Percentiles rank a stretch among this genome's conserved stretches.
Evolutionary conservation across 1,140 invertebrate genomes (phyloP).

Genomic region (Drosophila ercepeae): DNA sequence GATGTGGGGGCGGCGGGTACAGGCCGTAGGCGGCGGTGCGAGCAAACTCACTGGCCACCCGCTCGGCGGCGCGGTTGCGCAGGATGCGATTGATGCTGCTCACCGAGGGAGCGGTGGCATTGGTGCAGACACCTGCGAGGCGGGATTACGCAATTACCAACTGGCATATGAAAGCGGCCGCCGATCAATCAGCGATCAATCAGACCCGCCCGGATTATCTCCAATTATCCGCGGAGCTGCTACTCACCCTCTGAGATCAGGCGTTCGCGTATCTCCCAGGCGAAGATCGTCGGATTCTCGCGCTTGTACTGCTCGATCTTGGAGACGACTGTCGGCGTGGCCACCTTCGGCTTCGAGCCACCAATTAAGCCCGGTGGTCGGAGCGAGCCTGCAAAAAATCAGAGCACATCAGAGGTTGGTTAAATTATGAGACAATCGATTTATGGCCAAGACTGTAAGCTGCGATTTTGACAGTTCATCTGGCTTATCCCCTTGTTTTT

Average conservation of each 20-base stretch:
- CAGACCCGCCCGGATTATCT: conserved; percentile 34
- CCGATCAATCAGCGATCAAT: conserved; percentile 52
- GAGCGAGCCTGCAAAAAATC: conserved; percentile 90
- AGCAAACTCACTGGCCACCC: conserved; percentile 96
- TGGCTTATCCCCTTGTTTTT: conserved; percentile 41
- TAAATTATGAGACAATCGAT: conserved; percentile 33
- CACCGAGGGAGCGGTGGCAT: conserved; percentile 94
- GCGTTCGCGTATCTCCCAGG: conserved; percentile 97
- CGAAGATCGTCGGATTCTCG: conserved; percentile 99
- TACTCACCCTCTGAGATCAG: conserved; percentile 96
- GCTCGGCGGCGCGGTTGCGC: conserved; percentile 94
- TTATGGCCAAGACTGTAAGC: conserved; percentile 17
- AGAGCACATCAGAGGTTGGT: conserved; percentile 11
- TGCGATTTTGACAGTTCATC: conserved; percentile 41
- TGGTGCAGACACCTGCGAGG: conserved; percentile 90
- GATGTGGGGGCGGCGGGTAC: conserved; percentile 88
- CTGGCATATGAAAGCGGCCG: conserved; percentile 23
- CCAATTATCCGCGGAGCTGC: conserved; percentile 52
- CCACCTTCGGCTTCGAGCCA: conserved; percentile 99
- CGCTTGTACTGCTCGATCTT: conserved; percentile 98
- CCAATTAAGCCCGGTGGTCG: conserved; percentile 97
- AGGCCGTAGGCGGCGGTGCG: conserved; percentile 94
- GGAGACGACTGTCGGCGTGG: conserved; percentile 96
- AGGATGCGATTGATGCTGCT: conserved; percentile 97
- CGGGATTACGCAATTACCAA: conserved; percentile 48